Evolutionary conservation across 2,797 vertebrate genomes (phyloP).

Genomic region (Pangasius mekongensis): DNA sequence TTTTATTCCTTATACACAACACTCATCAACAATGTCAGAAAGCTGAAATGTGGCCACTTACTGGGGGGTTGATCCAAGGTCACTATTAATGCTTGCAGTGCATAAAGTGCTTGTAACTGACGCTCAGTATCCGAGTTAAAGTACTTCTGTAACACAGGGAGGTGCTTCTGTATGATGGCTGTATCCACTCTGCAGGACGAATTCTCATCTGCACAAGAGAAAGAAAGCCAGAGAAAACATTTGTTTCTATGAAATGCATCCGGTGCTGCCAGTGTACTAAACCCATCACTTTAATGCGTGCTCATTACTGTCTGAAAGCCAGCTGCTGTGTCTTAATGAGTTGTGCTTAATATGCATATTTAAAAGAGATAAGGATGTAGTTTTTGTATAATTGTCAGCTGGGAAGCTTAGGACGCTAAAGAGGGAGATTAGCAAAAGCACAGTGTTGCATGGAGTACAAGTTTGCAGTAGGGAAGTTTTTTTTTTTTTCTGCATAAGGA

Average conservation of each 20-base stretch:
- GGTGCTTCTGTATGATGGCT: constrained; percentile 91
- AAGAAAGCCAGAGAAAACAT: background rate
- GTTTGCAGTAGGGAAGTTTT: background rate
- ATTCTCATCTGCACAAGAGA: constrained; percentile 81
- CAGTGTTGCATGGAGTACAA: background rate
- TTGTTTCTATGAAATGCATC: background rate
- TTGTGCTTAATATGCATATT: background rate
- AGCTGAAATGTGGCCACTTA: constrained; percentile 74
- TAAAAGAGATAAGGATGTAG: background rate
- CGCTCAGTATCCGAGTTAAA: constrained; percentile 97
- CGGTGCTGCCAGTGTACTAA: background rate
- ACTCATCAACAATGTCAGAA: background rate
- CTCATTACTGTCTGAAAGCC: background rate
- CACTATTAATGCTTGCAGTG: constrained; percentile 97
- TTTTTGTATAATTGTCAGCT: background rate
- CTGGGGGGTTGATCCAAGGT: constrained; percentile 97
- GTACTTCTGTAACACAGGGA: constrained; percentile 98
- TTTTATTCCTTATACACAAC: background rate
- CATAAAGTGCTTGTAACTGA: constrained; percentile 99
- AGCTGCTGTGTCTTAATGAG: background rate
- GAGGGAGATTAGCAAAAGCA: background rate
- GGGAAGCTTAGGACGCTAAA: background rate
- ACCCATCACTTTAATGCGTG: background rate
- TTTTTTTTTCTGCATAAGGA: constrained; percentile 27
- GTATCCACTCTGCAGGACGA: constrained; percentile 92